Percentiles rank a stretch among this genome's conserved stretches.
phyloP scores from a whole-genome alignment of 2,113 vertebrate species.

The Bubo scandiacus region DNA sequence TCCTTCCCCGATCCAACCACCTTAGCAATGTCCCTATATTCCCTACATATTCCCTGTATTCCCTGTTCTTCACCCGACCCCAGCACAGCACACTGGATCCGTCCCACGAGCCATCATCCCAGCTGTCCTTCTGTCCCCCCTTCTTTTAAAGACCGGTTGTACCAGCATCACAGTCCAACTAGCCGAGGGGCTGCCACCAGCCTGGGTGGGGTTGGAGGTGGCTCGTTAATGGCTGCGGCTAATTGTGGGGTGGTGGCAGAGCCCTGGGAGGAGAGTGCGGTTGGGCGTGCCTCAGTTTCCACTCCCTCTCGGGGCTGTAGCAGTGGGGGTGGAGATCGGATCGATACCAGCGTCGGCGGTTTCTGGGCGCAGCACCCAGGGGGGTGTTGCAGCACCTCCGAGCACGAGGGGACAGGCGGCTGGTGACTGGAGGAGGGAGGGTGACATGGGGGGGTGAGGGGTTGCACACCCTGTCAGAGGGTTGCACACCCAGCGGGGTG shows the following conservation, averaged over 20 bases:
- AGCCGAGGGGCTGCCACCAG: too few relatives aligned
- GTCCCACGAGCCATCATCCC: rapidly evolving
- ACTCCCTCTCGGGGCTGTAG: not conserved
- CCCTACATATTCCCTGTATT: not conserved
- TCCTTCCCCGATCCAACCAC: not conserved
- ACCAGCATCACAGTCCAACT: not conserved
- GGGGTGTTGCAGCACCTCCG: not conserved
- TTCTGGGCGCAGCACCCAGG: not conserved
- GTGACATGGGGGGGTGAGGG: not conserved
- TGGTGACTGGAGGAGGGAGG: not conserved
- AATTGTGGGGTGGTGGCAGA: not conserved
- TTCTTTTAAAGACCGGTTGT: not conserved
- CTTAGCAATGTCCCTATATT: not conserved
- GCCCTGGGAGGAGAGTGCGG: too few relatives aligned
- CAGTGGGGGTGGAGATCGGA: not conserved
- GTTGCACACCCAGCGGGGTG: not conserved
- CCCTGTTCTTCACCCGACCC: not conserved
- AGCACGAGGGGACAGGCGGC: not conserved
- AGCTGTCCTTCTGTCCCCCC: rapidly evolving
- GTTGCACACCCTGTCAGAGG: not conserved
- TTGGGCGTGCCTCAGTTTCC: not conserved
- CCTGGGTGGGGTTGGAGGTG: not conserved
- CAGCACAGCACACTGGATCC: rapidly evolving
- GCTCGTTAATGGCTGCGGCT: not conserved
- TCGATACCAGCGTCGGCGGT: not conserved